Conservation (phyloP, 2,113 vertebrate genomes). For the Phaethornis superciliosus region DNA sequence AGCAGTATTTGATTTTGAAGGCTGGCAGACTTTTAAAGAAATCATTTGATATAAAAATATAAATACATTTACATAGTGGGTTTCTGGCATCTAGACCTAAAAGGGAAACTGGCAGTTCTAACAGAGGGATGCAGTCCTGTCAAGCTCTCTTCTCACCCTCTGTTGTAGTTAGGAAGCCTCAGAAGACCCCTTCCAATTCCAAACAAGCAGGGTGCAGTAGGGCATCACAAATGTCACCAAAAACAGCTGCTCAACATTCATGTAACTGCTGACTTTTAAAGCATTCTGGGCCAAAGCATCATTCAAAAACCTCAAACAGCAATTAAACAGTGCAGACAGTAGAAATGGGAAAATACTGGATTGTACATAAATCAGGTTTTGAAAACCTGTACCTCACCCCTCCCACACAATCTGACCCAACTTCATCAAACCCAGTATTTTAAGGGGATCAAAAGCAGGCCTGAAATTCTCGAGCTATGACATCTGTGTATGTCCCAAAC, state of each 20-base stretch:
- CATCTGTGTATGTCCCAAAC: background rate
- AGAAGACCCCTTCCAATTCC: background rate
- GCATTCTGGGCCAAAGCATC: background rate
- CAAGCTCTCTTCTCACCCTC: background rate
- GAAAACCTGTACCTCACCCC: background rate
- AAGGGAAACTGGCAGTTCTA: background rate
- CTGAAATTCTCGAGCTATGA: constrained; percentile 38
- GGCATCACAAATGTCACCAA: constrained; percentile 4
- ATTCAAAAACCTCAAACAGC: background rate
- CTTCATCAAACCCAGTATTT: background rate
- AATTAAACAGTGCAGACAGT: background rate
- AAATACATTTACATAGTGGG: background rate
- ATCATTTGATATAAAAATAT: background rate
- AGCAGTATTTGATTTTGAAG: background rate
- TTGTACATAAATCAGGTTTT: background rate
- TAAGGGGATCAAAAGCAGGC: constrained; percentile 18
- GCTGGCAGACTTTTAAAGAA: constrained; percentile 43
- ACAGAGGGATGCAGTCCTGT: background rate
- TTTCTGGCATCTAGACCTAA: constrained; percentile 7
- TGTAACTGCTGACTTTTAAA: background rate
- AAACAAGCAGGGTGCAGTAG: background rate
- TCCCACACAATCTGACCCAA: background rate
- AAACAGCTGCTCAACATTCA: background rate
- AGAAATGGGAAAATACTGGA: background rate
- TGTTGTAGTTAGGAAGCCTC: background rate